phyloP scores from a whole-genome alignment of 2,888 invertebrate species.

The Cephus runcator region DNA sequence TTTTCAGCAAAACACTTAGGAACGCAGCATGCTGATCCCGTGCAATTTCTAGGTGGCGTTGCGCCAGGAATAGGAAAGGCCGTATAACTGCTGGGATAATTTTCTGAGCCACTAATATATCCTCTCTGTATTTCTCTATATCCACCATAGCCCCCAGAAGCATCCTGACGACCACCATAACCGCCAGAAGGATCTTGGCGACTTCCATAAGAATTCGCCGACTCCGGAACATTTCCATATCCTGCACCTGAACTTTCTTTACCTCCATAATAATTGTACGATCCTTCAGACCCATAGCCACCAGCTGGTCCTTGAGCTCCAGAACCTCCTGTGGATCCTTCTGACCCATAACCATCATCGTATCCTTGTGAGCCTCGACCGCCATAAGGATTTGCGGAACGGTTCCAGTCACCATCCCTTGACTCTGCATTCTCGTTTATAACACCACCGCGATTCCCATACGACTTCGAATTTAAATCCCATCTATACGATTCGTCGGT shows the following conservation, averaged over 20 bases:
- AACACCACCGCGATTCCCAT: not conserved
- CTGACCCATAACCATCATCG: too few relatives aligned
- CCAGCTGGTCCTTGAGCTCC: not conserved
- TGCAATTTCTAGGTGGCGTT: slow-evolving; percentile 72
- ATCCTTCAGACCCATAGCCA: not conserved
- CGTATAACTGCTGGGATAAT: slow-evolving; percentile 66
- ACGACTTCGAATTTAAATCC: not conserved
- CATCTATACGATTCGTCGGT: not conserved
- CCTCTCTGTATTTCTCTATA: slow-evolving; percentile 62
- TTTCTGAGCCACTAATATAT: slow-evolving; percentile 26
- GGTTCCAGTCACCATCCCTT: not conserved
- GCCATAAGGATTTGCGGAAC: not conserved
- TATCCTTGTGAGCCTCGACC: not conserved
- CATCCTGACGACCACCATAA: slow-evolving; percentile 41
- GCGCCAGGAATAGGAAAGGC: slow-evolving; percentile 66
- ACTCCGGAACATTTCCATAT: not conserved
- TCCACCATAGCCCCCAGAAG: slow-evolving; percentile 56
- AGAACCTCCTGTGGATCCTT: not conserved
- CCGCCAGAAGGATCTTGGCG: not conserved
- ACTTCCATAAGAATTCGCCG: not conserved
- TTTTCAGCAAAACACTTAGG: slow-evolving; percentile 92
- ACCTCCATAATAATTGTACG: slow-evolving; percentile 9
- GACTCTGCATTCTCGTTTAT: not conserved
- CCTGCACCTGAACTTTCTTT: slow-evolving; percentile 12
- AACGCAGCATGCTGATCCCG: slow-evolving; percentile 76